These are phyloP conservation scores for Geococcyx californianus DNA, from an alignment of 2,113 vertebrate genomes.

Conservation along the genomic window DNA sequence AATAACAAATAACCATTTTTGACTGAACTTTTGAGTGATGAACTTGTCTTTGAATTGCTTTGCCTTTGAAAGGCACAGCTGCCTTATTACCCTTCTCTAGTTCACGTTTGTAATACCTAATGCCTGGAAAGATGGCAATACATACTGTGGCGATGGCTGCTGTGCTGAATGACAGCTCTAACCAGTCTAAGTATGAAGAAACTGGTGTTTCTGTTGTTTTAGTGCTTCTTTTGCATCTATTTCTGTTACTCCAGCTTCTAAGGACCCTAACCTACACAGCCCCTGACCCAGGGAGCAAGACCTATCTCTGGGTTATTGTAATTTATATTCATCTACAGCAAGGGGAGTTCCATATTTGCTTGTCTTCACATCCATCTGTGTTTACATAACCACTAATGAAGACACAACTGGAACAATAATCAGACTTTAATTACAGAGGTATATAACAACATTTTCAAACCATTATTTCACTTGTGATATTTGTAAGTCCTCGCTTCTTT, in stretches of 20 bases:
- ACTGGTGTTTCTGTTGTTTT: background rate
- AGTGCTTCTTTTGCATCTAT: background rate
- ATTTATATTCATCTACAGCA: background rate
- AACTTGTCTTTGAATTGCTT: background rate
- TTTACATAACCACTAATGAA: slow-evolving; percentile 15
- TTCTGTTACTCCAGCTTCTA: background rate
- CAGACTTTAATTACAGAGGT: slow-evolving; percentile 27
- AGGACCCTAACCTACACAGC: background rate
- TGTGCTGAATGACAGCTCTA: background rate
- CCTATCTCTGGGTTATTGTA: background rate
- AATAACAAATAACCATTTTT: background rate
- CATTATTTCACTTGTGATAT: background rate
- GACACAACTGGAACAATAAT: background rate
- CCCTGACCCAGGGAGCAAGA: background rate
- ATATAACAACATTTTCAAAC: background rate
- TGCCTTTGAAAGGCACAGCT: background rate
- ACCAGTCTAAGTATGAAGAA: background rate
- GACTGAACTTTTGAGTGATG: background rate
- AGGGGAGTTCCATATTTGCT: slow-evolving; percentile 22
- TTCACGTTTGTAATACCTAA: background rate
- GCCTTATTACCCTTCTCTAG: background rate
- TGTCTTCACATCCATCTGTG: slow-evolving; percentile 20
- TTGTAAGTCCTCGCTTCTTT: background rate
- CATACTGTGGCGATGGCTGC: background rate
- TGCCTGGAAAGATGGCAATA: background rate